Base-by-base conservation (phyloP, 2,113 vertebrate genomes). In the Tenebrosternarchus preto region DNA sequence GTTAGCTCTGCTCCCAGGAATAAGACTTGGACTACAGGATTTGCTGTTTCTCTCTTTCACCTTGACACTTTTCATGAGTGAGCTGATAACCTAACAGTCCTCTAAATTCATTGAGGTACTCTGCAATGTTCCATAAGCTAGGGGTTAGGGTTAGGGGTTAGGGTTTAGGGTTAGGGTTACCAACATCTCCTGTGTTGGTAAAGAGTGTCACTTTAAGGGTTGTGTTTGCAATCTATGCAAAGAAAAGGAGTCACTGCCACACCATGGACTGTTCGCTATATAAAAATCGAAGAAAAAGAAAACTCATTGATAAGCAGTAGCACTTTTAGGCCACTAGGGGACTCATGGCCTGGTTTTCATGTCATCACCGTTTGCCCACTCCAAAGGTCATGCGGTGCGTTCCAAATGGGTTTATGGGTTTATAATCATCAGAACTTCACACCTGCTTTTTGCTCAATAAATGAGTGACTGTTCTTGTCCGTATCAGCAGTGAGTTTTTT, bases 351-450 rank as follows among this genome's bases (percentile, higher is more conserved):
- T 8, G 31, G 7, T 57, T 39, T 53, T n/a, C 9, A 27, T n/a
- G 1, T 22, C 64, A 9, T 68, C 64, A 68, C 31, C 64, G 39
- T 39, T 15, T 15, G 19, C 15, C 20, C 20, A 31, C 19, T 68
- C 64, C 64, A 68, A 68, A 68, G 64, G 17, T 68, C 64, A 39
- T 1, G 64, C 64, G 22, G 36, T 39, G 16, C 12, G 33, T 68
- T 68, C 64, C 64, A 68, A 39, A 68, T 11, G 64, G 36, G 29
- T 57, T 43, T 29, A 61, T 71, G 11, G n/a, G 64, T 68, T 61
- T 22, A 31, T 68, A 68, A 68, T 68, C 64, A 68, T 68, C 64
- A 33, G 39, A 68, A 68, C 64, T 68, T 68, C 64, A 68, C 64
- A 68, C 64, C 64, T 68, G 31, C 64, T 68, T 39, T 39, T 68